Evolutionary conservation across 2,113 vertebrate genomes (phyloP), one percentile per base, ranked within the genome.

Genomic region (Cettia cetti): DNA sequence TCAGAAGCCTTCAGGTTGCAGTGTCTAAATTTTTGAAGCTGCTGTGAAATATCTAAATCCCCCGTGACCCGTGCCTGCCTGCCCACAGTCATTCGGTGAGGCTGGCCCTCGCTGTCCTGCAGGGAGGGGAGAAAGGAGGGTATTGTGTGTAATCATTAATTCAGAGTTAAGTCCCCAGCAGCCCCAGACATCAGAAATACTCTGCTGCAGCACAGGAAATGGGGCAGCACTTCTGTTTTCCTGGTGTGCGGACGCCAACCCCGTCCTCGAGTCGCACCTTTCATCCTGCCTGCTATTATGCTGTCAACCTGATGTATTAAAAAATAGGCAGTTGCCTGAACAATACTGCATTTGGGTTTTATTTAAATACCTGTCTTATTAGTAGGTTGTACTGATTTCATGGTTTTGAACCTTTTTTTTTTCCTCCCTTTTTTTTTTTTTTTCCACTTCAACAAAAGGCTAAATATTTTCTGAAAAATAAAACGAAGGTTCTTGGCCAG

Each of bases 111-210:
- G 91, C 94, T 88, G 87, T 91, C 96, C 95, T 90, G 90, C 91
- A 76, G 93, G 91, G 87, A 95, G 92, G 93, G 92, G 91, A 96
- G 96, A 96, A 95, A 95, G 94, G 82, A 97, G 79, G 82, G 95
- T 88, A 95, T 94, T 97, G 95, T 95, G 93, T 96, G 82, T 65
- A 95, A 95, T 96, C 94, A 95, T 96, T 96, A 96, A 95, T 95
- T 95, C 95, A 86, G 96, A 93, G 95, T 93, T 95, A 74, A 94
- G 94, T 95, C 94, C 87, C 82, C n/a, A 2, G 84, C 93, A 95
- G 90, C 90, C 93, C 89, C 94, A 93, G 91, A 95, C 91, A 94
- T 95, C 93, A 95, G 93, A 95, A 97, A 92, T 96, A 87, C 77
- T 97, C 90, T 60, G 78, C 91, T 54, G 93, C 57, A 92, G 93